Conservation (phyloP, 2,888 invertebrate species). For the Drosophila borealis region DNA sequence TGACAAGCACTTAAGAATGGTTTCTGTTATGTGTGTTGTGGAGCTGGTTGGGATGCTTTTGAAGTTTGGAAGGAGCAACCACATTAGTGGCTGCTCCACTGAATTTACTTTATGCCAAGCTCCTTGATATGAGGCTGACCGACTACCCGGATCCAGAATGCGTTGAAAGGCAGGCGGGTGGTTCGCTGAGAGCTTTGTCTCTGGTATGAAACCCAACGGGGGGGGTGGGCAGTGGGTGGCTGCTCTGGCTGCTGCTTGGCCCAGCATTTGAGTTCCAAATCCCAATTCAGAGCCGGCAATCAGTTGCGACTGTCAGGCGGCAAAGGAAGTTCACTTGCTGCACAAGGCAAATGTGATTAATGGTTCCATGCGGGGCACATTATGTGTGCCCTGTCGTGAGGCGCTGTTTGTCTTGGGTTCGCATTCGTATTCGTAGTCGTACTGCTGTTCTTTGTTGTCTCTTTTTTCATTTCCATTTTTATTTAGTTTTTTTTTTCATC, state of each 20-base stretch:
- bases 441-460: slow-evolving; percentile 52
- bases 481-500: slow-evolving; percentile 1
- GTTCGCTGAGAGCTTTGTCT: slow-evolving; percentile 43
- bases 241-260: slow-evolving; percentile 54
- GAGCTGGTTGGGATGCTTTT: slow-evolving; percentile 18
- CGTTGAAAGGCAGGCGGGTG: slow-evolving; percentile 38
- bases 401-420: slow-evolving; percentile 41
- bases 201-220: slow-evolving; percentile 26
- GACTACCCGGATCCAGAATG: slow-evolving; percentile 5
- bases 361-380: slow-evolving; percentile 83
- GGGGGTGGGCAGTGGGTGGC: slow-evolving; percentile 25
- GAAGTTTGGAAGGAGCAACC: slow-evolving; percentile 18
- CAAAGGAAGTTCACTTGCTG: slow-evolving; percentile 84
- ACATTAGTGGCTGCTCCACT: slow-evolving; percentile 56
- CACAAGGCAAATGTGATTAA: slow-evolving; percentile 84
- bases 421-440: slow-evolving; percentile 32
- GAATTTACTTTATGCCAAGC: slow-evolving; percentile 64
- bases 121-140: slow-evolving; percentile 33
- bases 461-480: slow-evolving; percentile 5
- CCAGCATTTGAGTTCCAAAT: slow-evolving; percentile 76
- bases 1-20: slow-evolving; percentile 19
- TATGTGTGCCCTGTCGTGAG: slow-evolving; percentile 66
- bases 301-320: slow-evolving; percentile 84
- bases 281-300: slow-evolving; percentile 83
- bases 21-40: neutral